A percentile compares a stretch with the other conserved stretches of the same genome.
Conservation (phyloP, 2,113 vertebrate genomes). For the Motacilla alba region DNA sequence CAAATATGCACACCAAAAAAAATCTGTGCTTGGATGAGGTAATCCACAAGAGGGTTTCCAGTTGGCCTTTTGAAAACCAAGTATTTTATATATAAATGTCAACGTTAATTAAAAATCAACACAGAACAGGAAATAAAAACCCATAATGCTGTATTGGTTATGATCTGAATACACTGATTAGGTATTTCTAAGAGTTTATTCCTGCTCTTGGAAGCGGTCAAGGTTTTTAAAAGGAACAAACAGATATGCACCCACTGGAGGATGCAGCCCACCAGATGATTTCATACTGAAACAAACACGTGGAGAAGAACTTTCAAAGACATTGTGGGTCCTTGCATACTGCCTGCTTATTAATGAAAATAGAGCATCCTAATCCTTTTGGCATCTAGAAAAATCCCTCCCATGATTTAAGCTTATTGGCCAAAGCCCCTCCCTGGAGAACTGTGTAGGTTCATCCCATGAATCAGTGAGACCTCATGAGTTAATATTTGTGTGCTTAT, state of each 20-base stretch:
- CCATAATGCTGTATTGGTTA: neutral
- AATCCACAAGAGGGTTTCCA: constrained; percentile 57
- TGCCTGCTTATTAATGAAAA: neutral
- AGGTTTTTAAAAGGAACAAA: neutral
- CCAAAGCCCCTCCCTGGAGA: neutral
- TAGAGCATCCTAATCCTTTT: neutral
- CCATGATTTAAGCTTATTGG: neutral
- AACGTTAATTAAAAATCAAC: constrained; percentile 49
- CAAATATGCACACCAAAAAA: constrained; percentile 34
- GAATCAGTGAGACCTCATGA: constrained; percentile 9
- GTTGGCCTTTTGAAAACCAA: constrained; percentile 44
- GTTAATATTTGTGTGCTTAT: neutral
- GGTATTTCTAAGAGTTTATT: neutral
- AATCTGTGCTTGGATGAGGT: constrained; percentile 39
- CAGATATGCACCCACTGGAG: neutral
- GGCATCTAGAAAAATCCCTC: neutral
- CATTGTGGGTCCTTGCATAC: neutral
- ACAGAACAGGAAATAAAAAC: constrained; percentile 22
- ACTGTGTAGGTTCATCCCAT: neutral
- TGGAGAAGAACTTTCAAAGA: neutral
- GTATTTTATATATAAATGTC: constrained; percentile 51
- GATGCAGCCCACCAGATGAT: neutral
- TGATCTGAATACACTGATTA: neutral
- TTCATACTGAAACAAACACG: neutral
- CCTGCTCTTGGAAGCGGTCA: neutral